Evolutionary conservation across 2,113 vertebrate genomes (phyloP).

Genomic region (Grammomys dolichurus): DNA sequence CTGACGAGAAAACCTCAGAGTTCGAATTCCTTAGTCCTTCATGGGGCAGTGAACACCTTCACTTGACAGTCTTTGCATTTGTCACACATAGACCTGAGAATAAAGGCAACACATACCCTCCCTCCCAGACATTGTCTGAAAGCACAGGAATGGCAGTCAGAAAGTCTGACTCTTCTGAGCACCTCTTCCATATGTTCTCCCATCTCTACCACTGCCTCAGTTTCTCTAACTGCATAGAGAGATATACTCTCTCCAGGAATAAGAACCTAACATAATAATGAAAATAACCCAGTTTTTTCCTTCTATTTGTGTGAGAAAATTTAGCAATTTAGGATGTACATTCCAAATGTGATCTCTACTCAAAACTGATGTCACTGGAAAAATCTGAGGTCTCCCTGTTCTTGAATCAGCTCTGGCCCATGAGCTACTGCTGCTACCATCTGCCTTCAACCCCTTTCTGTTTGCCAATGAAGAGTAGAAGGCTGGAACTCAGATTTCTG

Average conservation of each 20-base stretch:
- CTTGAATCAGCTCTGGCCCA: background rate
- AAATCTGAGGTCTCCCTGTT: background rate
- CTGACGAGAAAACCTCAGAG: too few species aligned
- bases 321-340: too few species aligned
- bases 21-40: accelerated
- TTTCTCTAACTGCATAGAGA: background rate
- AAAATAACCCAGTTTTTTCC: background rate
- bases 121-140: background rate
- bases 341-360: background rate
- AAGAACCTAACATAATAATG: background rate
- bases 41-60: too few species aligned
- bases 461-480: background rate
- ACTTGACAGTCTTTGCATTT: too few species aligned
- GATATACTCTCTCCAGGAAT: background rate
- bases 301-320: background rate
- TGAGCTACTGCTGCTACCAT: too few species aligned
- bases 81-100: background rate
- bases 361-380: background rate
- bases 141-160: background rate
- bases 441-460: background rate
- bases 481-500: accelerated
- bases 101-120: background rate
- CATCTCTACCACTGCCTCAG: background rate
- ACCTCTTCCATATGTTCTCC: too few species aligned
- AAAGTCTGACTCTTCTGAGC: background rate